Evolutionary conservation across 2,113 vertebrate species (phyloP).

Genomic region (Paedocypris sp.): DNA sequence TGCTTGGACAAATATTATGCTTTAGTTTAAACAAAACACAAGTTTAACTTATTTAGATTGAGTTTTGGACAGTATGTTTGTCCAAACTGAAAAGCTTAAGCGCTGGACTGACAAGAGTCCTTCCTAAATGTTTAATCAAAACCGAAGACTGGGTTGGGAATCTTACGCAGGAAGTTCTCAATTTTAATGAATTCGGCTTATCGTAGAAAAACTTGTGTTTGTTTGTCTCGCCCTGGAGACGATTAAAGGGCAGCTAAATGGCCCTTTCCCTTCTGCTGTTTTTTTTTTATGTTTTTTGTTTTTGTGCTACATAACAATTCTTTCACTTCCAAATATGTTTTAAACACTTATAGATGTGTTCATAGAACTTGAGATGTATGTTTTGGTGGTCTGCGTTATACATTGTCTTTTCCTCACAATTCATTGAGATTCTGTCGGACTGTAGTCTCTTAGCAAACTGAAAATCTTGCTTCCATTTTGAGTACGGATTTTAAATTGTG

Average conservation of each 20-base stretch:
- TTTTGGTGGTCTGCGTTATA: no score
- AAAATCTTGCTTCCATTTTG: no score
- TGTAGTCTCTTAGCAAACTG: no score
- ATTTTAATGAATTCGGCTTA: constrained; percentile 15
- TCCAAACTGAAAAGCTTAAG: background rate
- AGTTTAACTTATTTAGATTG: background rate
- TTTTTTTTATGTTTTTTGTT: background rate
- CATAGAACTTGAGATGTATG: no score
- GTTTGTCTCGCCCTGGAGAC: background rate
- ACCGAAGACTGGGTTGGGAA: background rate
- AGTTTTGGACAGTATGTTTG: background rate
- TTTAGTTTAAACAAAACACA: background rate
- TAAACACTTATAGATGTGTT: no score
- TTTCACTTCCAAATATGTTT: no score
- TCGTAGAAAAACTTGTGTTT: background rate
- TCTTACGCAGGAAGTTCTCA: constrained; percentile 13
- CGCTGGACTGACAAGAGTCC: background rate
- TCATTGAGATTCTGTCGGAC: no score
- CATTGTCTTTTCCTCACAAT: no score
- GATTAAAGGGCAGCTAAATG: background rate
- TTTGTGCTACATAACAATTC: no score
- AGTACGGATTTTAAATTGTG: no score
- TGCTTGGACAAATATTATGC: background rate
- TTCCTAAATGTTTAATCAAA: no score
- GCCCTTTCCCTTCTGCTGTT: background rate